Evolutionary conservation across 2,797 vertebrate genomes (phyloP).

Genomic region (Lagodon rhomboides): DNA sequence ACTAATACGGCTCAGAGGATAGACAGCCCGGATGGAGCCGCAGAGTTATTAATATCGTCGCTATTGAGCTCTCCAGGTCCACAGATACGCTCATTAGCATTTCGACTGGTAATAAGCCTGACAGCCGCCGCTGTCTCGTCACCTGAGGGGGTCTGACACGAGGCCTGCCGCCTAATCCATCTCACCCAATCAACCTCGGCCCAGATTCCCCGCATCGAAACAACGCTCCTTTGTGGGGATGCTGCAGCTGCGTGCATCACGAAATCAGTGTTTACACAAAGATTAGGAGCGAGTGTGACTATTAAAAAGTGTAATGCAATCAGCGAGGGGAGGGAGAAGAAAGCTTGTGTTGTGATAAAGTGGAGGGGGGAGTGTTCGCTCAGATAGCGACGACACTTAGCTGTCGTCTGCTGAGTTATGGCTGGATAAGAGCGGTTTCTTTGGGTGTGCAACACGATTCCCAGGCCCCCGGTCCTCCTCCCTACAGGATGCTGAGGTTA

Average conservation of each 20-base stretch:
- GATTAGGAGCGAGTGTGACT: conserved; percentile 16
- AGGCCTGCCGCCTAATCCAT: conserved; percentile 38
- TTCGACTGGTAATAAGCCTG: conserved; percentile 40
- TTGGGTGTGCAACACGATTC: conserved; percentile 64
- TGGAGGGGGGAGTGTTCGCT: conserved; percentile 25
- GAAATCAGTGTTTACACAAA: conserved; percentile 7
- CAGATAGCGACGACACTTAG: conserved; percentile 59
- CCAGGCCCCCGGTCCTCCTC: conserved; percentile 65
- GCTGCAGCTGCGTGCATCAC: conserved; percentile 23
- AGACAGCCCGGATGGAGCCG: conserved; percentile 32
- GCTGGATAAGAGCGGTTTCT: conserved; percentile 61
- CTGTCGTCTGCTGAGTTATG: conserved; percentile 73
- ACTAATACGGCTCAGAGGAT: conserved; percentile 51
- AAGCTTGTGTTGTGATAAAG: conserved; percentile 17
- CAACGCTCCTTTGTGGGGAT: not conserved
- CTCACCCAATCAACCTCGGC: conserved; percentile 39
- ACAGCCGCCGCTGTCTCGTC: conserved; percentile 36
- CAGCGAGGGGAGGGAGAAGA: conserved; percentile 46
- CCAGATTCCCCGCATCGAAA: conserved; percentile 28
- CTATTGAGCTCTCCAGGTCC: conserved; percentile 36
- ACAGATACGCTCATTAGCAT: conserved; percentile 66
- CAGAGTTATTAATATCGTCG: conserved; percentile 66
- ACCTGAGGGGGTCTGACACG: conserved; percentile 37
- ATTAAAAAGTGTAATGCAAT: conserved; percentile 54
- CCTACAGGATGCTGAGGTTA: conserved; percentile 74